A percentile compares a stretch with the other conserved stretches of the same genome.
phyloP scores from a whole-genome alignment of 2,113 vertebrate species.

The Corythornis vintsioides region DNA sequence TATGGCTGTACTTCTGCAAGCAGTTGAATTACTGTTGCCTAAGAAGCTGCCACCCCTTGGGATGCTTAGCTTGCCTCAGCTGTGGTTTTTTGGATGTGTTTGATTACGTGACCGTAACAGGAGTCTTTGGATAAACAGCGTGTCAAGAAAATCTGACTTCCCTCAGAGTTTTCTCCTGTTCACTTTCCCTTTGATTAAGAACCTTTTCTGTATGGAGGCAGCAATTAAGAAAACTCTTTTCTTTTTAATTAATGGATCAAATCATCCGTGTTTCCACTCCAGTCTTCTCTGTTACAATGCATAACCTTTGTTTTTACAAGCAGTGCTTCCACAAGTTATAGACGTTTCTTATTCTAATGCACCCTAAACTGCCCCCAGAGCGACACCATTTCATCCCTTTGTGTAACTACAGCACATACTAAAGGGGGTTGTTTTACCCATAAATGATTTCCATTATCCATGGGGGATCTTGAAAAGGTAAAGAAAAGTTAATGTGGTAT shows the following conservation, averaged over 20 bases:
- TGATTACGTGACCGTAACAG: neutral
- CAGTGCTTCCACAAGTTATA: neutral
- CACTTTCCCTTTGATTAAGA: neutral
- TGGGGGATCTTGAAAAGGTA: slow-evolving; percentile 25
- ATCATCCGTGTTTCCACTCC: neutral
- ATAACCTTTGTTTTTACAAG: slow-evolving; percentile 43
- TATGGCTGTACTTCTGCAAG: neutral
- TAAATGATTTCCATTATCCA: slow-evolving; percentile 21
- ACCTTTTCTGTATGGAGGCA: neutral
- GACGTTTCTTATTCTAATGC: neutral
- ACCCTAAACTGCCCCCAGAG: slow-evolving; percentile 23
- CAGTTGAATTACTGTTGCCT: neutral
- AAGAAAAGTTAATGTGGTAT: slow-evolving; percentile 52
- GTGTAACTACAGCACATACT: neutral
- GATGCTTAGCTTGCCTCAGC: neutral
- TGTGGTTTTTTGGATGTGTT: neutral
- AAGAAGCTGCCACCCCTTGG: neutral
- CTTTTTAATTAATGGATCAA: slow-evolving; percentile 13
- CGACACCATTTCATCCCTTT: neutral
- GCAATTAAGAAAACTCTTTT: slow-evolving; percentile 5
- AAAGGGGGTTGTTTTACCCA: neutral
- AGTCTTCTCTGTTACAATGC: neutral
- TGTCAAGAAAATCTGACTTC: neutral
- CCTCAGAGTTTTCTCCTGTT: neutral
- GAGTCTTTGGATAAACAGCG: neutral